Conservation (phyloP, 2,888 invertebrate species). For the Hydrotaea cyrtoneurina region DNA sequence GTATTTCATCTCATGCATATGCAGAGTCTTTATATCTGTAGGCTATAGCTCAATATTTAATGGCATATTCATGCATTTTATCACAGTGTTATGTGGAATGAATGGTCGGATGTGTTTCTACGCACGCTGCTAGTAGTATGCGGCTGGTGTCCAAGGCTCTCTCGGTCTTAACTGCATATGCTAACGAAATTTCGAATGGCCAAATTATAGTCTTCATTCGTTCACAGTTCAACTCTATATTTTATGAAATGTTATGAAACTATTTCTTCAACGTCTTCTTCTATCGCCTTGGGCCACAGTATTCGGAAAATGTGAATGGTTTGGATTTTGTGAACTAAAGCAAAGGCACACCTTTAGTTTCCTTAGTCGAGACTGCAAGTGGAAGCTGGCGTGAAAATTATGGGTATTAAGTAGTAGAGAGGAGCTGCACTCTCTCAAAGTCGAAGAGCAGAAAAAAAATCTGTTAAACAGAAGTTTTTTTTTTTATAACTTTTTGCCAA, state of each 20-base stretch:
- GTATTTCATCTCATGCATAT: conserved; percentile 15
- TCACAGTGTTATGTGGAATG: conserved; percentile 8
- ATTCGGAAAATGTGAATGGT: too few relatives aligned
- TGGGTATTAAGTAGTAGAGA: too few relatives aligned
- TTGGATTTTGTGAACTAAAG: too few relatives aligned
- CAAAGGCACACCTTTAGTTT: too few relatives aligned
- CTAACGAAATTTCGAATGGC: conserved; percentile 27
- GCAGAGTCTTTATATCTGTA: conserved; percentile 35
- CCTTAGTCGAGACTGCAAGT: too few relatives aligned
- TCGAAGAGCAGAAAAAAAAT: too few relatives aligned
- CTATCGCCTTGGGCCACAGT: not conserved
- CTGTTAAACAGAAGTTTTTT: too few relatives aligned
- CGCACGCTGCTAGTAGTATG: not conserved
- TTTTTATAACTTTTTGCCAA: too few relatives aligned
- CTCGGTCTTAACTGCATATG: conserved; percentile 38
- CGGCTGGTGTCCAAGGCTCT: too few relatives aligned
- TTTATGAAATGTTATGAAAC: conserved; percentile 35
- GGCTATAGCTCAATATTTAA: conserved; percentile 55
- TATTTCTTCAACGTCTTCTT: conserved; percentile 37
- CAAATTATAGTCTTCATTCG: conserved; percentile 33
- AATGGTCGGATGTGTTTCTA: not conserved
- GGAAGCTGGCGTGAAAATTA: too few relatives aligned
- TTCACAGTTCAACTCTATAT: conserved; percentile 46
- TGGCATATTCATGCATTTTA: conserved; percentile 51
- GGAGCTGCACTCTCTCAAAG: too few relatives aligned